Evolutionary conservation across 2,888 invertebrate species (phyloP), one percentile per base, ranked within the genome.

Genomic region (Agrenia bidenticulata): DNA sequence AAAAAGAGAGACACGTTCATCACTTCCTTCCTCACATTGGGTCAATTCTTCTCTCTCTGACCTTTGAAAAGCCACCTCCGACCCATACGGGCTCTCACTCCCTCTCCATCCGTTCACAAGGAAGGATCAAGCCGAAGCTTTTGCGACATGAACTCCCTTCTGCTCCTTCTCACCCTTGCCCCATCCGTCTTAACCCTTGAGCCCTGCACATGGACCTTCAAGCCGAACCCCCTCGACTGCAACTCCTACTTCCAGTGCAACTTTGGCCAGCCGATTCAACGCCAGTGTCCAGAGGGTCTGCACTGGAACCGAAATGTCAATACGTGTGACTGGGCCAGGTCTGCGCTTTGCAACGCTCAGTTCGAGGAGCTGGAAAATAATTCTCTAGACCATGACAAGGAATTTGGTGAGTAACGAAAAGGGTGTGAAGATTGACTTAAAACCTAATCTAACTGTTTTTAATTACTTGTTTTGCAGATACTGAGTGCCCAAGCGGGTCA

Each of bases 201-300:
- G 45, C 5, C 9, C 15, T 69, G 69, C 37, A 24, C 57, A 19
- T 69, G 69, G 69, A 37, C 61, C 15, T 66, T 51, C 41, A 26
- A 50, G 13, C 42, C 23, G 1, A 61, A 69, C 45, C 66, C 66
- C 9, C 23, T 58, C 5, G 69, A 69, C 45, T 66, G 66, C 15
- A 19, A 37, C 0, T 42, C 55, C 19, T 69, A 66, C 27, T 65
- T 61, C 32, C 63, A 66, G 21, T 69, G 69, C 42, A 21, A 63
- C 0, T 56, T 61, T 26, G 69, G 69, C 2, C 32, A 45, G 2
- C 21, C 66, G 0, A 23, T 69, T 1, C n/a, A 63, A 0, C 26
- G 42, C n/a, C 51, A 53, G 2, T 69, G 69, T 61, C 66, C 69
- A 0, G n/a, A 37, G 0, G 69, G 69, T n/a, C 42, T 69, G 7